Evolutionary conservation across 2,888 invertebrate genomes (phyloP), one percentile per base, ranked within the genome.

Genomic region (Lomographa bimaculata): DNA sequence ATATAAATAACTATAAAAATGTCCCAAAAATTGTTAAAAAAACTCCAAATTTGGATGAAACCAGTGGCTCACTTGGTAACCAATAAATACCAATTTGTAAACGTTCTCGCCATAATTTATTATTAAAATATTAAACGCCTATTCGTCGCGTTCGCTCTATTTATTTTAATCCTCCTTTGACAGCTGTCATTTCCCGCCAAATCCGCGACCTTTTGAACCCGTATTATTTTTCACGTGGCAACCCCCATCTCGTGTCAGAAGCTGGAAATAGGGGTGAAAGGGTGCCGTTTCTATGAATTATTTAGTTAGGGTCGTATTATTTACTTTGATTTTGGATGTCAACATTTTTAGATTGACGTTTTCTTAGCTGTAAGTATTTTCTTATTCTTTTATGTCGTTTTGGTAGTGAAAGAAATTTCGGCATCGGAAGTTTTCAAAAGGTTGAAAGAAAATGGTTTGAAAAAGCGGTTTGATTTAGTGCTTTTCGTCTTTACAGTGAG

Each of bases 131-230:
- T 29, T 16, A 14, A 27, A 32, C 26, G 20, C 23, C 7, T 14
- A 32, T 18, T 43, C 17, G 26, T 35, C 39, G 34, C 33, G 17
- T 39, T 38, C 7, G 37, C 46, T 37, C 56, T 60, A 70, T 65
- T 71, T 74, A 64, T 70, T 70, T 75, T 54, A 76, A 76, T 73
- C 62, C 61, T 20, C 61, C 55, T 73, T 72, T 79, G 81, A 81
- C 79, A 81, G 69, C 71, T 80, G 79, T 79, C 81, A 77, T 61
- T 74, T 44, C 63, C 51, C 71, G 67, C 67, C 69, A 62, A 66
- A 64, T 56, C 50, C 47, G 48, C 50, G 49, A 67, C 65, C 67
- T 4, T 71, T 62, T 70, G 57, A 55, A 50, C 65, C 58, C 40
- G 55, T 52, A 60, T 73, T 71, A 72, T 78, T 76, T 78, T 71